Conservation (phyloP, 2,113 vertebrate species). For the Pipra filicauda region DNA sequence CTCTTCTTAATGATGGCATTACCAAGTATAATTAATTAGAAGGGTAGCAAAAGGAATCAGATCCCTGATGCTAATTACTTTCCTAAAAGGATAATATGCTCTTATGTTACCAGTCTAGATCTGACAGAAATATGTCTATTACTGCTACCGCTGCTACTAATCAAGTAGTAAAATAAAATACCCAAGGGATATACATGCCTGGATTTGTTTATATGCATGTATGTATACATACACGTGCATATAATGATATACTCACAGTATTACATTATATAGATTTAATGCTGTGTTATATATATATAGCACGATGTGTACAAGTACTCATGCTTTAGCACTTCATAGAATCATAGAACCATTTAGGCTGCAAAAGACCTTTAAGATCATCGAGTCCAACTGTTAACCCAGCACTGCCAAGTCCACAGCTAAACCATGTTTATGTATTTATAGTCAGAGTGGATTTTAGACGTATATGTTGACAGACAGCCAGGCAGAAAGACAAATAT, state of each 20-base stretch:
- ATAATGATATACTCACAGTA: not conserved
- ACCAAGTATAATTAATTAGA: conserved; percentile 65
- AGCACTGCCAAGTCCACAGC: not conserved
- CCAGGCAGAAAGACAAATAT: conserved; percentile 40
- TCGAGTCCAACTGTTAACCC: not conserved
- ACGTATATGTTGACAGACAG: not conserved
- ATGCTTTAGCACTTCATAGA: not conserved
- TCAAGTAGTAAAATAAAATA: conserved; percentile 25
- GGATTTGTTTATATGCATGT: not conserved
- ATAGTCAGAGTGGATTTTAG: not conserved
- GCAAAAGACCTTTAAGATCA: not conserved
- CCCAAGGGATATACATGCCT: not conserved
- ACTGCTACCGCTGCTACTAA: not conserved
- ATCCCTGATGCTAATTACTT: conserved; percentile 55
- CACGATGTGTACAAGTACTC: not conserved
- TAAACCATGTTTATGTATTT: not conserved
- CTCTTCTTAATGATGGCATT: conserved; percentile 59
- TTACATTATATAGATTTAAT: not conserved
- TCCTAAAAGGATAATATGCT: conserved; percentile 55
- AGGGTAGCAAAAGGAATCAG: conserved; percentile 54
- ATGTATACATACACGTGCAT: not conserved
- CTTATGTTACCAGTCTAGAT: conserved; percentile 32
- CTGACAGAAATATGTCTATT: conserved; percentile 50
- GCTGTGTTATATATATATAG: not conserved
- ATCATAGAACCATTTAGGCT: not conserved